Percentiles rank a stretch among this genome's conserved stretches.
Conservation (phyloP, 2,113 vertebrate species). For the Myrmecophaga tridactyla region DNA sequence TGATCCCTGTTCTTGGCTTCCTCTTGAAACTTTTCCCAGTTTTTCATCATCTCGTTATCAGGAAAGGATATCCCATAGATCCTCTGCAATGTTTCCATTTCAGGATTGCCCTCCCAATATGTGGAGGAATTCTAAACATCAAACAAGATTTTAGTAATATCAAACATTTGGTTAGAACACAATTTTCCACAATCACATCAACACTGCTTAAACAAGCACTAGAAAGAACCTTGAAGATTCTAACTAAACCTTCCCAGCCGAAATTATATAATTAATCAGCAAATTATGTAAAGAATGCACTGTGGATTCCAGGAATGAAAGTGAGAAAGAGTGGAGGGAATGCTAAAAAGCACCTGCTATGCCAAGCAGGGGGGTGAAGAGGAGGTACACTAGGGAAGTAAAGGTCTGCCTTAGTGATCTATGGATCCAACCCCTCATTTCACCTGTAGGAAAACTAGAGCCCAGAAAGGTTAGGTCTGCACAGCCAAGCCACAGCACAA, state of each 20-base stretch:
- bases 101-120: conserved; percentile 85
- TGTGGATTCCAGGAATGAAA: neutral
- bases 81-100: conserved; percentile 86
- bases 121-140: conserved; percentile 83
- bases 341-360: rapidly evolving
- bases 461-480: neutral
- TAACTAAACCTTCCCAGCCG: neutral
- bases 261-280: neutral
- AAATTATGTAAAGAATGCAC: neutral
- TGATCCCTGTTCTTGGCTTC: conserved; percentile 85
- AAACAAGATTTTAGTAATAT: neutral
- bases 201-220: neutral
- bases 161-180: neutral
- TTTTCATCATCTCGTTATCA: conserved; percentile 83
- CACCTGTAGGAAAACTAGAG: neutral
- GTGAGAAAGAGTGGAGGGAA: neutral
- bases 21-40: conserved; percentile 85
- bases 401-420: neutral
- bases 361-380: neutral
- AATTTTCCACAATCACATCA: neutral
- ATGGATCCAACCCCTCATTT: neutral
- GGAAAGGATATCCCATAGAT: conserved; percentile 88
- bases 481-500: neutral
- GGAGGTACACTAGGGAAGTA: neutral
- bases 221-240: neutral